Evolutionary conservation across 2,797 vertebrate genomes (phyloP), one percentile per base, ranked within the genome.

Genomic region (Molossus molossus): DNA sequence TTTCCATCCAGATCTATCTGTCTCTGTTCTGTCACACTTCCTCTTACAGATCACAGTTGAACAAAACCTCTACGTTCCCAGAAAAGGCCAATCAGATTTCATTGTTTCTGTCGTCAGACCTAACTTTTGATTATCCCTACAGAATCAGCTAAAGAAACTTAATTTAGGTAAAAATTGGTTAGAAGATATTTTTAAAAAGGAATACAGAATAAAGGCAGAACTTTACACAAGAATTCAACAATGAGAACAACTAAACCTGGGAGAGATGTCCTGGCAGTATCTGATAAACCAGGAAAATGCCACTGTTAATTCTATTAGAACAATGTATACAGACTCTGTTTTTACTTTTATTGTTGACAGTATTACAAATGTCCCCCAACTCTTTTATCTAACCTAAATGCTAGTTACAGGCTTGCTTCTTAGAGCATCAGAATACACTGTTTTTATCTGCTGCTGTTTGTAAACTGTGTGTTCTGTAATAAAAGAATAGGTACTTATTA

Each of bases 41-140:
- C 29, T 81, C 55, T 62, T 50, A 84, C 27, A 69, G 90, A 57
- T 69, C 84, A 80, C 40, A 89, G 48, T 60, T 87, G 88, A 27
- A 94, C 27, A 55, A 85, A 81, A 90, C 20, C 20, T 81, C 77
- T 48, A 62, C 18, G 27, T 60, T 92, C 33, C 45, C 33, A 77
- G 50, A 58, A 27, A 9, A 90, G 17, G 60, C 20, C 21, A 64
- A 88, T 45, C 20, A 73, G 29, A 72, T 62, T 87, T 37, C 65
- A 75, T 57, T n/a, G 87, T 94, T 86, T 91, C 85, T 90, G 33
- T 79, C 72, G 84, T 62, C 55, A 58, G 9, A 86, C 15, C 87
- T 90, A 92, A 90, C 57, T 97, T 95, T 84, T 92, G 8, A 87
- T 84, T 91, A 85, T 64, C 62, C 20, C 53, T 96, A 87, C 17